These are phyloP conservation scores for Teleiodes luculella DNA, from an alignment of 2,888 invertebrate species.

Conservation along the genomic window DNA sequence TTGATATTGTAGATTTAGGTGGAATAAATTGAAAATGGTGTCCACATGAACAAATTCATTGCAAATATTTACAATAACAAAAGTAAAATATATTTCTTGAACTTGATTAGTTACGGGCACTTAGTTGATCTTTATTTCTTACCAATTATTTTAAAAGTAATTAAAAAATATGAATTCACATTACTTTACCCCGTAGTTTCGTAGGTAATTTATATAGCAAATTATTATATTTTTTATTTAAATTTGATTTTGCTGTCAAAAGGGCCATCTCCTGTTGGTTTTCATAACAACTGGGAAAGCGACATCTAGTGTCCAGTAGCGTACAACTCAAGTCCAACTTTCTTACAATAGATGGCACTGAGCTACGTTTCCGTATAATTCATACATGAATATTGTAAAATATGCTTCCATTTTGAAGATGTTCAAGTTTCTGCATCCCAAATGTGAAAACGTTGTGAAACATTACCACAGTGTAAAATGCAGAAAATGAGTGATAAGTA, in stretches of 20 bases:
- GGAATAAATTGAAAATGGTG: too few species aligned
- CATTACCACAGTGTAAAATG: slow-evolving; percentile 39
- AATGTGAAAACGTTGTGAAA: slow-evolving; percentile 26
- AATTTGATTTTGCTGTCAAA: background rate
- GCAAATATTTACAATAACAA: too few species aligned
- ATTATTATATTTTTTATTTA: too few species aligned
- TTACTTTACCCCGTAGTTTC: too few species aligned
- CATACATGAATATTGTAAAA: slow-evolving; percentile 10
- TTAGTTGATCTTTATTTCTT: too few species aligned
- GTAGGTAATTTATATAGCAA: too few species aligned
- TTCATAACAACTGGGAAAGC: background rate
- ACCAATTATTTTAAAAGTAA: too few species aligned
- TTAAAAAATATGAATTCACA: too few species aligned
- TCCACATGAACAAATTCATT: too few species aligned
- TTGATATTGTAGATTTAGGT: too few species aligned
- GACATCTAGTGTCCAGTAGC: slow-evolving; percentile 45
- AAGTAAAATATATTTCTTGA: too few species aligned
- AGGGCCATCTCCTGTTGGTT: background rate
- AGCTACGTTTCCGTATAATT: background rate
- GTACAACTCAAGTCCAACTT: slow-evolving; percentile 12
- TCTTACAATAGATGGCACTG: slow-evolving; percentile 30
- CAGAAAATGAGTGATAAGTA: slow-evolving; percentile 30
- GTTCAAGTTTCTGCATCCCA: slow-evolving; percentile 40
- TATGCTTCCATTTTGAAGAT: background rate
- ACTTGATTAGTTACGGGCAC: too few species aligned